Conservation (phyloP, 2,888 invertebrate species). For the Brachylomia viminalis region DNA sequence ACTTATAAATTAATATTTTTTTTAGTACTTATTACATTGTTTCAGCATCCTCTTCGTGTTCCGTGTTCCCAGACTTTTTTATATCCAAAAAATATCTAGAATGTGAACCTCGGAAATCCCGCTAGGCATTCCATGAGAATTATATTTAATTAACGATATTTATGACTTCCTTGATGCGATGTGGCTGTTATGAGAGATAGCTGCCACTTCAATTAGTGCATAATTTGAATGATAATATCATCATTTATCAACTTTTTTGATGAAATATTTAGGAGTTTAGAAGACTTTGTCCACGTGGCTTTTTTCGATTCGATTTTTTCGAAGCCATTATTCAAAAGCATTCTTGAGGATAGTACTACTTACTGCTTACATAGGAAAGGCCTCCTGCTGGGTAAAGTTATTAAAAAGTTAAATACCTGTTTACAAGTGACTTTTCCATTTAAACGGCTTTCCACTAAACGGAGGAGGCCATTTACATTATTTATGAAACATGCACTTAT, state of each 20-base stretch:
- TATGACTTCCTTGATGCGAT: conserved; percentile 62
- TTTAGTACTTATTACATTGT: conserved; percentile 33
- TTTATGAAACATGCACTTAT: too few relatives aligned
- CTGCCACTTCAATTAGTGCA: conserved; percentile 54
- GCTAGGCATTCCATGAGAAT: conserved; percentile 27
- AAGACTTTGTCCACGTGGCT: neutral
- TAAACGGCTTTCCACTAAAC: too few relatives aligned
- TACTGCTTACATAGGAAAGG: too few relatives aligned
- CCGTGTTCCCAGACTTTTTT: conserved; percentile 29
- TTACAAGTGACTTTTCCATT: too few relatives aligned
- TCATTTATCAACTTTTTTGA: conserved; percentile 36
- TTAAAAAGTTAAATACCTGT: too few relatives aligned
- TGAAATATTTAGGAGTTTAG: conserved; percentile 1
- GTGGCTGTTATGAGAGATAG: conserved; percentile 32
- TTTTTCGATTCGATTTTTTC: neutral
- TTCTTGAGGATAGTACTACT: too few relatives aligned
- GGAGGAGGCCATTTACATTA: too few relatives aligned
- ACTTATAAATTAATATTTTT: conserved; percentile 1
- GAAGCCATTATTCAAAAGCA: too few relatives aligned
- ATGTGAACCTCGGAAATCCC: conserved; percentile 43
- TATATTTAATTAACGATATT: conserved; percentile 62
- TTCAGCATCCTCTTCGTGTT: conserved; percentile 4
- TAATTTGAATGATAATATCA: conserved; percentile 55
- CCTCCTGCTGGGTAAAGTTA: too few relatives aligned
- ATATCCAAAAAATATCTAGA: conserved; percentile 16